phyloP scores from a whole-genome alignment of 2,113 vertebrate genomes.

The Dicerorhinus sumatrensis region DNA sequence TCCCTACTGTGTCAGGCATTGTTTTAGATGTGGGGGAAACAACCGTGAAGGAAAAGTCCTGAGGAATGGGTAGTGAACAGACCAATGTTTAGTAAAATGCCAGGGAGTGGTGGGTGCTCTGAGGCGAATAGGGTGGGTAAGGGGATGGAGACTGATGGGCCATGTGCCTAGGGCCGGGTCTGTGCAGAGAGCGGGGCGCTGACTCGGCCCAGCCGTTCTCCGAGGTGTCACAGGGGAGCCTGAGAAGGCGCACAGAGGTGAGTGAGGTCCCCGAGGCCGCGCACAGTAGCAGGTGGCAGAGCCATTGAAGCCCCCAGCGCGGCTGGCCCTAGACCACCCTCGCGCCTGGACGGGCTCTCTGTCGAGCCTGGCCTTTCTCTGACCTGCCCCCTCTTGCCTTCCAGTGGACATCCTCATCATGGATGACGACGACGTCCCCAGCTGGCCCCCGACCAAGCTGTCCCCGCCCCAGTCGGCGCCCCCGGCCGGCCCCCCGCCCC shows the following conservation, averaged over 20 bases:
- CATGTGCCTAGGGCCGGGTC: background rate
- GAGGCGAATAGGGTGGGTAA: background rate
- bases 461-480: conserved; percentile 55
- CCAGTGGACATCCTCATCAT: conserved; percentile 78
- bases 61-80: background rate
- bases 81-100: background rate
- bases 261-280: background rate
- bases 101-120: no score
- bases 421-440: conserved; percentile 78
- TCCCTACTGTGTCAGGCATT: background rate
- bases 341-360: no score
- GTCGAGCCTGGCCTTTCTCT: background rate
- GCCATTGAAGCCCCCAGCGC: background rate
- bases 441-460: conserved; percentile 74
- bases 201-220: background rate
- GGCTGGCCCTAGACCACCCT: background rate
- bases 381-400: conserved; percentile 32
- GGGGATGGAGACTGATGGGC: background rate
- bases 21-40: background rate
- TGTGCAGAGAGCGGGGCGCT: background rate
- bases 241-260: background rate
- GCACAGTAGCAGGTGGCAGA: background rate
- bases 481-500: conserved; percentile 61
- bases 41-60: no score
- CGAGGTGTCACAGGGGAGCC: background rate